Base-by-base conservation (phyloP, 2,888 invertebrate species). In the Leptinotarsa rubiginosa region DNA sequence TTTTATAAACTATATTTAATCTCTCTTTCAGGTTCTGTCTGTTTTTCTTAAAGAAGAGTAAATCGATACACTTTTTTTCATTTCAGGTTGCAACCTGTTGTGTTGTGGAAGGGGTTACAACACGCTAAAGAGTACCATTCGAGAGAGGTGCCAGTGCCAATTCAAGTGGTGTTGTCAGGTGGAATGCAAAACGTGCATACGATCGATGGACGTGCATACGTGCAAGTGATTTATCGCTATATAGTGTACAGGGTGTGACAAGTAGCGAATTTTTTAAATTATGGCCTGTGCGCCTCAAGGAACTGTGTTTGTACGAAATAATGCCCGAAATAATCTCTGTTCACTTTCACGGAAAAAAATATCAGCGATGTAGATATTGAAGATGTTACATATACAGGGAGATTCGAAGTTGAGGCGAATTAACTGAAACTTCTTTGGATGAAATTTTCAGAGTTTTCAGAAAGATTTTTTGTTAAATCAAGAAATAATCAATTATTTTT, bases 151-250 rank as follows among this genome's bases (percentile, higher is more conserved):
- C 88, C 93, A 96, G 84, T 98, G 98, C 90, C 95, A 95, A 87
- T 98, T 98, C 89, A 95, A 96, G 87, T 98, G 97, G 97, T 98
- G 98, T 90, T 98, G 98, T 89, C 92, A 94, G 85, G 97, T 98
- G 77, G 92, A 94, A 85, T 98, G 97, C 89, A 94, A 96, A 88
- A 94, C 94, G 70, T 98, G 98, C 89, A 91, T 93, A 83, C 91
- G 91, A 81, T 92, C 91, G 84, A 90, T 93, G 75, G 95, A 97
- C 85, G 90, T 94, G 70, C 94, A 96, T 86, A 95, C 96, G 76
- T 97, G 97, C 91, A 97, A 97, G 91, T 97, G 90, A 89, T 90
- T 41, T 12, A 20, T 47, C 31, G 47, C 18, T n/a, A 31, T 16
- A 54, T 4, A 16, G 56, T 56, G n/a, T 66, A 54, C 41, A 66